phyloP scores from a whole-genome alignment of 1,140 invertebrate species.

The Phthorimaea operculella region DNA sequence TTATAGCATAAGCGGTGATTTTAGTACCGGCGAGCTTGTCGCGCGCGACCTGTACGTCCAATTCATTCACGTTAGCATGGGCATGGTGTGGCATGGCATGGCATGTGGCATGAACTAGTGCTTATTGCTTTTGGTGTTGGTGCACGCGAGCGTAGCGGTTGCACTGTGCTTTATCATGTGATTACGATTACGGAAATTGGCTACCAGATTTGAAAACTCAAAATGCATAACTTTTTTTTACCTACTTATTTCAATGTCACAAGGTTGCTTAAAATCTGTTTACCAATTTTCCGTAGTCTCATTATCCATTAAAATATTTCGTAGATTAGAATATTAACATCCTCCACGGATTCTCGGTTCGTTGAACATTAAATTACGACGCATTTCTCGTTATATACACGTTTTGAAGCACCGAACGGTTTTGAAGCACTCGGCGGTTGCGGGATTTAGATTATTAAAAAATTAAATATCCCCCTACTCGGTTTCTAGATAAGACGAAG shows the following conservation, averaged over 20 bases:
- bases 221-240: too few species aligned
- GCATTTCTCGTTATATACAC: background rate
- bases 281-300: too few species aligned
- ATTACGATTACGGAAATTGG: background rate
- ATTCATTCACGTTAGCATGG: constrained; percentile 54
- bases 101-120: background rate
- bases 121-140: background rate
- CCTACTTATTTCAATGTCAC: too few species aligned
- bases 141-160: background rate
- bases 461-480: background rate
- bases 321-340: background rate
- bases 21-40: constrained; percentile 58
- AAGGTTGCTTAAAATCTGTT: too few species aligned
- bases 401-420: background rate
- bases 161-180: background rate
- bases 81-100: background rate
- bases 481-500: constrained; percentile 27
- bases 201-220: background rate
- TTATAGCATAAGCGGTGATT: constrained; percentile 64
- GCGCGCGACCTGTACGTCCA: constrained; percentile 57
- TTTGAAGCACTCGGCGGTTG: background rate
- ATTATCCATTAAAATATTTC: too few species aligned
- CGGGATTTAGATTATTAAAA: background rate
- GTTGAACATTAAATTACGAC: background rate
- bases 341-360: background rate